These are phyloP conservation scores for Phoxinus dragarum DNA, from an alignment of 2,797 vertebrate species.

Conservation along the genomic window DNA sequence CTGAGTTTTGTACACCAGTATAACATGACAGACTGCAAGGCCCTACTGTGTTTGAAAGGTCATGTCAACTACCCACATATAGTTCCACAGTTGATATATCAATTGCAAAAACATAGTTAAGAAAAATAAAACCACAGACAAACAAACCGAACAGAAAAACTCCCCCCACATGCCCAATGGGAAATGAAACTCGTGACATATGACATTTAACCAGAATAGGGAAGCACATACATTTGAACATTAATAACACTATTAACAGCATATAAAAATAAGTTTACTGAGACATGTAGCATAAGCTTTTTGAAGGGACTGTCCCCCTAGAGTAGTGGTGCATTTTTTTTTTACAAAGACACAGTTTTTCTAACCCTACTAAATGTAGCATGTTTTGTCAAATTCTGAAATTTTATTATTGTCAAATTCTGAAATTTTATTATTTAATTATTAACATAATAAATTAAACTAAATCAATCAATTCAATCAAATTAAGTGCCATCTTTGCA, in stretches of 20 bases:
- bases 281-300: not conserved
- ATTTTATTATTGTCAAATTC: not conserved
- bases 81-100: not conserved
- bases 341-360: not conserved
- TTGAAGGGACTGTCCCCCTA: not conserved
- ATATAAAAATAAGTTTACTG: not conserved
- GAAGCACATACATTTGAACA: not conserved
- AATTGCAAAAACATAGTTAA: not conserved
- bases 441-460: too few species aligned
- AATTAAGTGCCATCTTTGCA: too few species aligned
- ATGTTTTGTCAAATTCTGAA: not conserved
- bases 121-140: not conserved
- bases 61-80: not conserved
- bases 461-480: too few species aligned
- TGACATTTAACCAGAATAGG: conserved; percentile 9
- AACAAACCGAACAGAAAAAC: not conserved
- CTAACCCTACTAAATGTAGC: not conserved
- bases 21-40: not conserved
- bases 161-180: not conserved
- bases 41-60: not conserved
- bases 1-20: not conserved
- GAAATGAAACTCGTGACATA: conserved; percentile 19
- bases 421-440: not conserved
- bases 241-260: too few species aligned
- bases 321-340: not conserved